Evolutionary conservation across 2,797 vertebrate genomes (phyloP).

Genomic region (Nannoperca australis): DNA sequence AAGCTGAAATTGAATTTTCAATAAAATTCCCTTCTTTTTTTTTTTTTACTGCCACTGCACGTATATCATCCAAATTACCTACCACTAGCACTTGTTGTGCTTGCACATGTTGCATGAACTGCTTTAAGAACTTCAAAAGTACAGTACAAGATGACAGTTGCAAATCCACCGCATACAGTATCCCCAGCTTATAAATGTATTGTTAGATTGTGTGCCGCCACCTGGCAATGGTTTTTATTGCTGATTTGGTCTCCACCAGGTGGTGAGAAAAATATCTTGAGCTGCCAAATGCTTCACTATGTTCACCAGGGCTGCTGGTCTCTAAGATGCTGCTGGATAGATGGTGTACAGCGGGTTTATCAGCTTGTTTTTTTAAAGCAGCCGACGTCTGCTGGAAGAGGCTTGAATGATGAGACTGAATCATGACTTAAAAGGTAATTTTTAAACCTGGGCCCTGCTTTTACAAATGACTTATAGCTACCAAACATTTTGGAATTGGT

Average conservation of each 20-base stretch:
- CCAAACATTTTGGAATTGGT: too few relatives aligned
- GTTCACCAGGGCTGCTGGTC: background rate
- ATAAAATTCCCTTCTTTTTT: background rate
- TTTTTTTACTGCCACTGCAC: background rate
- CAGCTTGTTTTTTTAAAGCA: background rate
- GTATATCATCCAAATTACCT: background rate
- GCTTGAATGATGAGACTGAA: background rate
- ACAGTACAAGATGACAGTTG: background rate
- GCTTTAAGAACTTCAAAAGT: background rate
- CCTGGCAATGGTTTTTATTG: background rate
- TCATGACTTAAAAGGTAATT: too few relatives aligned
- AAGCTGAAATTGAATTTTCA: background rate
- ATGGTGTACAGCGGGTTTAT: background rate
- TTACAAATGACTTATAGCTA: too few relatives aligned
- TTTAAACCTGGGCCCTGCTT: too few relatives aligned
- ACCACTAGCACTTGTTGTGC: background rate
- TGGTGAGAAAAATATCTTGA: background rate
- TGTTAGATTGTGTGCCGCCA: background rate
- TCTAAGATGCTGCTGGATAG: background rate
- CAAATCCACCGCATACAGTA: background rate
- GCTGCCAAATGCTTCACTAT: background rate
- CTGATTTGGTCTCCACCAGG: background rate
- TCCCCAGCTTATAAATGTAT: background rate
- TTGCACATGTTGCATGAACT: too few relatives aligned
- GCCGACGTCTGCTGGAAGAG: background rate